Conservation (phyloP, 2,888 invertebrate species). For the Cenopis cana region DNA sequence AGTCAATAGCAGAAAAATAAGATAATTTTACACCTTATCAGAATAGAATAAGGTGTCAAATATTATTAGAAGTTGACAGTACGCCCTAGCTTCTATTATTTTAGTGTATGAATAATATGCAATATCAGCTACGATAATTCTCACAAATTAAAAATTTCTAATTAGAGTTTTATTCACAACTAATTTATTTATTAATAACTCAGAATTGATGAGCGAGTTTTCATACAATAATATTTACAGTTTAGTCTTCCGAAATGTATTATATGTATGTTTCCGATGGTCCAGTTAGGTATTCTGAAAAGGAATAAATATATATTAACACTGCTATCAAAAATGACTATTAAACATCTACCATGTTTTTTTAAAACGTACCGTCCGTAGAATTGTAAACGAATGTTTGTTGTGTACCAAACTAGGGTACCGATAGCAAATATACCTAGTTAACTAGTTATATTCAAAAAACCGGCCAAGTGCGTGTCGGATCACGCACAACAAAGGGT, state of each 20-base stretch:
- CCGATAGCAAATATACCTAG: too few species aligned
- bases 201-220: slow-evolving; percentile 26
- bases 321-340: background rate
- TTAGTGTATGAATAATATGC: background rate
- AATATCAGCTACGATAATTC: slow-evolving; percentile 11
- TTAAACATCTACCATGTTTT: background rate
- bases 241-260: slow-evolving; percentile 24
- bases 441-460: too few species aligned
- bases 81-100: background rate
- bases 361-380: background rate
- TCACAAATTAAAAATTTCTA: slow-evolving; percentile 11
- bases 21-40: too few species aligned
- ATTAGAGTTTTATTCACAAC: slow-evolving; percentile 17
- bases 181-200: slow-evolving; percentile 23
- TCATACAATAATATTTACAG: slow-evolving; percentile 29
- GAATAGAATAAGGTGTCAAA: too few species aligned
- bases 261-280: slow-evolving; percentile 28
- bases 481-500: too few species aligned
- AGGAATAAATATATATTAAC: slow-evolving; percentile 17
- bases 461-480: too few species aligned
- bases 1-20: too few species aligned
- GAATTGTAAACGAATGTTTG: too few species aligned
- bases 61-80: too few species aligned
- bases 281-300: slow-evolving; percentile 39
- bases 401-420: too few species aligned